phyloP scores from a whole-genome alignment of 2,888 invertebrate species.

The Dione juno region DNA sequence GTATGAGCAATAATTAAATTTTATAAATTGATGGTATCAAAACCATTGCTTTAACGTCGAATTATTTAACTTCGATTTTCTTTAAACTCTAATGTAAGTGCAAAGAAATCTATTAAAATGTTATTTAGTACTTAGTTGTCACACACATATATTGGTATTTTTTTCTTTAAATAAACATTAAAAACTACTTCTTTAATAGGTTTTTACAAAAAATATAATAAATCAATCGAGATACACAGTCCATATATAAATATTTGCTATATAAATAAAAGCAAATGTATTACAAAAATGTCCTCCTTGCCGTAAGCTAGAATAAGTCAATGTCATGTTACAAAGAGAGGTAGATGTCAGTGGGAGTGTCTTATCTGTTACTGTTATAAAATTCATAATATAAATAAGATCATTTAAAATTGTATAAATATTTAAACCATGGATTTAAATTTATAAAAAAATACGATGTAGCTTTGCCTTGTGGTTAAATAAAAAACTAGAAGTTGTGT shows the following conservation, averaged over 20 bases:
- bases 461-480: too few species aligned
- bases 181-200: background rate
- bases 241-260: slow-evolving; percentile 4
- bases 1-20: slow-evolving; percentile 32
- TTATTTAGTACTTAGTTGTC: slow-evolving; percentile 25
- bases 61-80: background rate
- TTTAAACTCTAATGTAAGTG: background rate
- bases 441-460: too few species aligned
- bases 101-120: background rate
- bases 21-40: slow-evolving; percentile 16
- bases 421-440: background rate
- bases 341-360: slow-evolving; percentile 32
- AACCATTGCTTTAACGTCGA: background rate
- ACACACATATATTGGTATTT: background rate
- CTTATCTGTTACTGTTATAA: background rate
- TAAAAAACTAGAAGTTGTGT: too few species aligned
- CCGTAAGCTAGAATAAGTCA: slow-evolving; percentile 37
- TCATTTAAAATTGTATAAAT: background rate
- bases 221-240: slow-evolving; percentile 5
- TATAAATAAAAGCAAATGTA: slow-evolving; percentile 7
- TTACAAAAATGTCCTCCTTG: slow-evolving; percentile 39
- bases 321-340: slow-evolving; percentile 33
- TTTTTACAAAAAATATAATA: background rate
- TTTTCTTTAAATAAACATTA: background rate
- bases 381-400: background rate